These are phyloP conservation scores for Fragum sueziense DNA, from an alignment of 2,888 invertebrate species.

Conservation along the genomic window DNA sequence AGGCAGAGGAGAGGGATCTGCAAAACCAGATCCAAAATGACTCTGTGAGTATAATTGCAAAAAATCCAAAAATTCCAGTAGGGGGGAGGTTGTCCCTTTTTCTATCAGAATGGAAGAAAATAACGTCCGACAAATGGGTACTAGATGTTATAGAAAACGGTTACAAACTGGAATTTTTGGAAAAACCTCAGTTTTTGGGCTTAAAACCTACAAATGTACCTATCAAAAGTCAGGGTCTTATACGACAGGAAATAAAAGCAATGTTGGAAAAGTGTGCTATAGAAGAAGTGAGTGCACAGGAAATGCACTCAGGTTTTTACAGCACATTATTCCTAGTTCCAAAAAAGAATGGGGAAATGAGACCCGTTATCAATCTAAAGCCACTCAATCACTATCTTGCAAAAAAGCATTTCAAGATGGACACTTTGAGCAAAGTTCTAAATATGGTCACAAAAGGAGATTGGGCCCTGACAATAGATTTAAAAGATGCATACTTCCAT, in stretches of 20 bases:
- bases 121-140: no score
- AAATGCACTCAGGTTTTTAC: constrained; percentile 49
- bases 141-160: no score
- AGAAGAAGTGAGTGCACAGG: constrained; percentile 29
- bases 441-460: constrained; percentile 33
- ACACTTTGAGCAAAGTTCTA: constrained; percentile 35
- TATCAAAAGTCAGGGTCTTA: constrained; percentile 4
- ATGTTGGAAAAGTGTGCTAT: constrained; percentile 39
- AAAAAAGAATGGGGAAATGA: constrained; percentile 35
- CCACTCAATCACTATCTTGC: constrained; percentile 48
- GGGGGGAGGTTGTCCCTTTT: constrained; percentile 34
- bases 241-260: constrained; percentile 28
- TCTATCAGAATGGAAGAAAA: constrained; percentile 27
- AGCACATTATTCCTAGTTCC: constrained; percentile 43
- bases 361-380: constrained; percentile 39
- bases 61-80: constrained; percentile 42
- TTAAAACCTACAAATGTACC: constrained; percentile 22
- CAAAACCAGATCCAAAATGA: constrained; percentile 29
- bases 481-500: constrained; percentile 49
- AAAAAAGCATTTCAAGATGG: constrained; percentile 49
- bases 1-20: background rate
- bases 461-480: no score
- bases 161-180: no score
- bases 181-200: constrained; percentile 25
- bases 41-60: constrained; percentile 37